Percentiles rank a stretch among this genome's conserved stretches.
Conservation (phyloP, 2,888 invertebrate genomes). For the Theretra japonica region DNA sequence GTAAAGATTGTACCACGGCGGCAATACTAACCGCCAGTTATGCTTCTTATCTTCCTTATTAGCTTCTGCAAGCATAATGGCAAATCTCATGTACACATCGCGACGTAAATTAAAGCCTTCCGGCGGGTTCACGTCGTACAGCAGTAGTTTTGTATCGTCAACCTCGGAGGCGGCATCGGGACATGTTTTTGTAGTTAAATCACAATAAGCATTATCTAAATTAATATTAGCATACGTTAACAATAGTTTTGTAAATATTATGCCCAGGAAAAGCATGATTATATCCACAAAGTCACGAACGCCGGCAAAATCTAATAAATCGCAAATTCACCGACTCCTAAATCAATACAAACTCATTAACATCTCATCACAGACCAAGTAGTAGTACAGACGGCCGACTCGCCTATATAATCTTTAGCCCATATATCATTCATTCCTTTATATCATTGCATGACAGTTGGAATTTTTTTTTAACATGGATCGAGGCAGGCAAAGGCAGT, state of each 20-base stretch:
- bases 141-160: slow-evolving; percentile 86
- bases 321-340: too few species aligned
- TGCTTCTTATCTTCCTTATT: slow-evolving; percentile 75
- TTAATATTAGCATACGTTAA: slow-evolving; percentile 40
- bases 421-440: too few species aligned
- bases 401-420: too few species aligned
- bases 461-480: too few species aligned
- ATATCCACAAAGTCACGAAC: background rate
- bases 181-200: slow-evolving; percentile 44
- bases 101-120: slow-evolving; percentile 98
- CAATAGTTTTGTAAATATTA: slow-evolving; percentile 40
- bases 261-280: slow-evolving; percentile 10
- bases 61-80: slow-evolving; percentile 91
- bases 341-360: background rate
- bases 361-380: too few species aligned
- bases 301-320: too few species aligned
- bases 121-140: slow-evolving; percentile 97
- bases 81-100: slow-evolving; percentile 97
- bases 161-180: slow-evolving; percentile 26
- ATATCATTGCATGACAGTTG: too few species aligned
- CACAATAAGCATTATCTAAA: slow-evolving; percentile 44
- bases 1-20: slow-evolving; percentile 95
- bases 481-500: too few species aligned
- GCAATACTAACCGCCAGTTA: slow-evolving; percentile 90
- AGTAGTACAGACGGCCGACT: too few species aligned